These are phyloP conservation scores for Carlito syrichta DNA, from an alignment of 2,113 vertebrate species.

Conservation along the genomic window DNA sequence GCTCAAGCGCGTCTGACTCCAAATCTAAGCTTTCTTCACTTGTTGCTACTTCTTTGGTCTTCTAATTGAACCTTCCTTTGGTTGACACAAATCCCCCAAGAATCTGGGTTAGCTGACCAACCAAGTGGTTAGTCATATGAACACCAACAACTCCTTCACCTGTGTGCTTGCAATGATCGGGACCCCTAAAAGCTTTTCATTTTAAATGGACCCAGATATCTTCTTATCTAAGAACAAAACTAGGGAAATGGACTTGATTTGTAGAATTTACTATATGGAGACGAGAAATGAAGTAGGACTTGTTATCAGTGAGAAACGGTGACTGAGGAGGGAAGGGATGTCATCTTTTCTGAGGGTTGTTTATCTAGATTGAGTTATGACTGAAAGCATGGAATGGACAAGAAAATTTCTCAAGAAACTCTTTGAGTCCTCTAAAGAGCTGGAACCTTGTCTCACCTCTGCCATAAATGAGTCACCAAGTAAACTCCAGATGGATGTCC, in stretches of 20 bases:
- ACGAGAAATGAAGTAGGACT: neutral
- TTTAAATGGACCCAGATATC: neutral
- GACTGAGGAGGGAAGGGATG: neutral
- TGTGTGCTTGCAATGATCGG: neutral
- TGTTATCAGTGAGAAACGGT: neutral
- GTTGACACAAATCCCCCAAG: neutral
- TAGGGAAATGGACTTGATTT: neutral
- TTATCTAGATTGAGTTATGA: neutral
- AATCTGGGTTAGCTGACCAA: neutral
- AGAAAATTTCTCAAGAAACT: neutral
- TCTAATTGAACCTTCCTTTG: neutral
- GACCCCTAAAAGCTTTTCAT: neutral
- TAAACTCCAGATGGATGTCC: neutral
- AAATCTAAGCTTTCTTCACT: neutral
- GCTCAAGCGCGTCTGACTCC: neutral
- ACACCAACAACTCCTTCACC: neutral
- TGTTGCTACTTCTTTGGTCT: neutral
- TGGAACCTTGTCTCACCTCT: neutral
- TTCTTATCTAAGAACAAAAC: neutral
- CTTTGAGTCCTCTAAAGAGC: neutral
- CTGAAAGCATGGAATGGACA: neutral
- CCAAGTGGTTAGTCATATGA: neutral
- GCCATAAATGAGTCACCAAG: neutral
- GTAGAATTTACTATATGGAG: neutral
- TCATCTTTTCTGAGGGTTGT: neutral